Evolutionary conservation across 1,140 invertebrate species (phyloP), one percentile per base, ranked within the genome.

Genomic region (Drosophila grimshawi): DNA sequence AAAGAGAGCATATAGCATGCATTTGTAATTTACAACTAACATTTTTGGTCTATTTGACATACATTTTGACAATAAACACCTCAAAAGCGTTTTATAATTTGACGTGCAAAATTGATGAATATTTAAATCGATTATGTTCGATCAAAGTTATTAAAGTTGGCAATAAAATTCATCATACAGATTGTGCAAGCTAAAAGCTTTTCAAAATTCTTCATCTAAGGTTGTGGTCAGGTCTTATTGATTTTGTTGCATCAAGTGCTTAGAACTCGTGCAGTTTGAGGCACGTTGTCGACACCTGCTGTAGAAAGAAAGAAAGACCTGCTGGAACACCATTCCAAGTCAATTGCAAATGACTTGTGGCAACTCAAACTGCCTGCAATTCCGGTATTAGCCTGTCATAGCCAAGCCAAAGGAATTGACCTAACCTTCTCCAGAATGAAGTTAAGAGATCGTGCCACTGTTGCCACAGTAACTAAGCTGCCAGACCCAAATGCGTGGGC

Each of bases 401-500:
- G 60, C n/a, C 7, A 43, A 41, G 46, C 45, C 6, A 60, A 59
- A 56, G 10, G 39, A 57, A 55, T 60, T 73, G 63, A 67, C 70
- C 56, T 62, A 57, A 57, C 71, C 71, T 74, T 74, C 57, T 37
- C 43, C 19, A 8, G 49, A n/a, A 10, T 6, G 49, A 48, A 43
- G 39, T 43, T 43, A 43, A 43, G 10, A 71, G 68, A 76, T 76
- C 73, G 68, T 68, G 73, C 55, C 70, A 65, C 6, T 63, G 55
- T 64, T 60, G 11, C 19, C 19, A 19, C 19, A 19, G 19, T 6
- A 55, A 62, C 59, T 49, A 35, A 59, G 43, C 61, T 6, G 46
- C 56, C 59, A 41, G 53, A 46, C 53, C 53, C 45, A 60, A 63
- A 61, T 69, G 76, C 83, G 72, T 88, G 76, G 79, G 81, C 60